Evolutionary conservation across 1,140 invertebrate genomes (phyloP), one percentile per base, ranked within the genome.

Genomic region (Drosophila ogumai): DNA sequence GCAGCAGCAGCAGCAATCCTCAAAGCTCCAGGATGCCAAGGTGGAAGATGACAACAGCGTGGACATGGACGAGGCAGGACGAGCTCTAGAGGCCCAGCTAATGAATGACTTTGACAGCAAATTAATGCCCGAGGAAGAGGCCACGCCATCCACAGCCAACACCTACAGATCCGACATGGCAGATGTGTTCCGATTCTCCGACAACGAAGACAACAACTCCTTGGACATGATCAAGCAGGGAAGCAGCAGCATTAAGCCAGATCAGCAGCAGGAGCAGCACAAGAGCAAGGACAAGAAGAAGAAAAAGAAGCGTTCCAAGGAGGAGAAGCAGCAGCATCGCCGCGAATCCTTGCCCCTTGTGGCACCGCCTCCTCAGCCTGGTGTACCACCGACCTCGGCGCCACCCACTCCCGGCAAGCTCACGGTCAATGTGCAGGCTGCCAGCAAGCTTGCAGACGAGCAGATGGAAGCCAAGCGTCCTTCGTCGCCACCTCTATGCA

Each of bases 281-380:
- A 96, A 96, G 67, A 93, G 93, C 19, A 95, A 95, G 79, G 96
- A 96, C 73, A 96, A 96, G 88, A 96, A 96, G 87, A 97, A 97
- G 92, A 97, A 97, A 81, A 95, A 96, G 54, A 97, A 97, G 82
- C 96, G 95, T 79, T 96, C 95, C 22, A 96, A 96, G 82, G 96
- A 97, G 80, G 96, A 97, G 63, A 94, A 95, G 78, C 95, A 77
- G 19, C 77, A 75, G 9, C 75, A 69, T 47, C 78, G 79, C 10
- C 73, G 93, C 74, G 84, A 97, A 79, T 96, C 96, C 54, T 93
- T 94, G 81, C 94, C 69, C 94, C 32, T 55, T 59, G 38, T 44
- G 40, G 34, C 59, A 3, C 12, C 41, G 5, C 19, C 25, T 12
- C 32, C 43, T 3, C 49, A 50, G 31, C 17, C 31, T 3, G 3